Percentiles rank a stretch among this genome's conserved stretches.
These are phyloP conservation scores for Sylvilagus bachmani DNA, from an alignment of 2,113 vertebrate genomes.

Conservation along the genomic window DNA sequence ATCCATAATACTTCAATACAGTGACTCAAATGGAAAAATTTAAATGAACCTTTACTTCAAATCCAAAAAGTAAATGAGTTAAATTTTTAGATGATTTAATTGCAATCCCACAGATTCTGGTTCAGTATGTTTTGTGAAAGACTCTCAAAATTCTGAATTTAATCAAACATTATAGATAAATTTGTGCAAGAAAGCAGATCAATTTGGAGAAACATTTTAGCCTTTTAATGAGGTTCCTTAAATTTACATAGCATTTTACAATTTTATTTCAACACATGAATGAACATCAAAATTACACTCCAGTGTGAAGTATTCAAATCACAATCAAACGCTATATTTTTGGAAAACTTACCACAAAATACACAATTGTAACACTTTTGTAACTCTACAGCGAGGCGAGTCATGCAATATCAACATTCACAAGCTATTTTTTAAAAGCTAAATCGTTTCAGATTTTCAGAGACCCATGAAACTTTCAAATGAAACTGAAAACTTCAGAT, in stretches of 20 bases:
- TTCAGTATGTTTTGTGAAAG: not conserved
- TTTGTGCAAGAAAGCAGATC: not conserved
- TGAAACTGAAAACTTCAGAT: conserved; percentile 27
- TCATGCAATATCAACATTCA: conserved; percentile 85
- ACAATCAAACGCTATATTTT: conserved; percentile 79
- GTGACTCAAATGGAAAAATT: not conserved
- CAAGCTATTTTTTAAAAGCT: conserved; percentile 83
- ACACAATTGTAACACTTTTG: conserved; percentile 79
- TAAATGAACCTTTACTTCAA: not conserved
- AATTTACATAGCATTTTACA: not conserved
- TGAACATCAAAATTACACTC: conserved; percentile 54
- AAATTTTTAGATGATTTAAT: not conserved
- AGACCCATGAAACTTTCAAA: conserved; percentile 71
- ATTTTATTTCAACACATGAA: conserved; percentile 1
- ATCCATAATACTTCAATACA: not conserved
- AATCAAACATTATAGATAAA: not conserved
- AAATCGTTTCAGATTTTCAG: conserved; percentile 41
- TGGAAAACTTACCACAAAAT: conserved; percentile 76
- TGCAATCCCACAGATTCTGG: not conserved
- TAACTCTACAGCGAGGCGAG: conserved; percentile 72
- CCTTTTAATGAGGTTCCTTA: not conserved
- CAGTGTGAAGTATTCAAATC: conserved; percentile 62
- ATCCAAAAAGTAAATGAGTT: not conserved
- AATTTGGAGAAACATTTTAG: conserved; percentile 10
- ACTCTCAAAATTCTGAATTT: not conserved